A percentile compares a stretch with the other conserved stretches of the same genome.
Conservation (phyloP, 2,797 vertebrate genomes). For the Sebastes nivosus region DNA sequence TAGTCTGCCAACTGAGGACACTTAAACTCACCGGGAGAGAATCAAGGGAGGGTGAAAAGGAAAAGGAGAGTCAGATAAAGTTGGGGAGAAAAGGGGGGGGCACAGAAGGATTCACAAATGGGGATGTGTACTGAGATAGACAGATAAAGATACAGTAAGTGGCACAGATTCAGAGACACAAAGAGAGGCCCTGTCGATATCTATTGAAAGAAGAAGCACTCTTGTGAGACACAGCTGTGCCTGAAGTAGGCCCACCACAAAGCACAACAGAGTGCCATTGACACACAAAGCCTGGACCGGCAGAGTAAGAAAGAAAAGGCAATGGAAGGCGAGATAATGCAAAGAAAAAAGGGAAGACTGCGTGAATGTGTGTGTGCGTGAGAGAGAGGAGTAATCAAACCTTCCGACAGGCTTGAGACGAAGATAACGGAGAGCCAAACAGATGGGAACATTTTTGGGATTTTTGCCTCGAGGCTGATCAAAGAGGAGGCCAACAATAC, state of each 20-base stretch:
- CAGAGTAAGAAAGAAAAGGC: conserved; percentile 54
- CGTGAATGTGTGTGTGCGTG: not conserved
- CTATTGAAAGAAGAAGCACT: conserved; percentile 53
- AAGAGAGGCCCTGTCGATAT: conserved; percentile 55
- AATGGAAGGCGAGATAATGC: conserved; percentile 56
- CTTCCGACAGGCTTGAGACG: conserved; percentile 36
- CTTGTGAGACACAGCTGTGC: conserved; percentile 58
- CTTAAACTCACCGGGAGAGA: conserved; percentile 29
- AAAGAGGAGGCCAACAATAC: conserved; percentile 12
- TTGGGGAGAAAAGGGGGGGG: not conserved
- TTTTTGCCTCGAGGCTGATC: conserved; percentile 41
- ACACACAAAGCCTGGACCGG: conserved; percentile 48
- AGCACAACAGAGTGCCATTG: conserved; percentile 54
- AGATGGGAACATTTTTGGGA: conserved; percentile 38
- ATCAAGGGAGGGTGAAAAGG: not conserved
- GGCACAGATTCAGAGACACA: conserved; percentile 48
- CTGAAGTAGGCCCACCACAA: conserved; percentile 51
- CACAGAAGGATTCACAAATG: conserved; percentile 6
- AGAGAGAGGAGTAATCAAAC: conserved; percentile 17
- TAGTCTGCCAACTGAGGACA: conserved; percentile 7
- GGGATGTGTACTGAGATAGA: conserved; percentile 2
- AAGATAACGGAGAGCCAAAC: conserved; percentile 42
- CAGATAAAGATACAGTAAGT: conserved; percentile 54
- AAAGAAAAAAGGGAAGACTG: conserved; percentile 37
- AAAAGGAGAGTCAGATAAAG: not conserved